phyloP scores from a whole-genome alignment of 2,888 invertebrate genomes.

The Leptopilina myrica region DNA sequence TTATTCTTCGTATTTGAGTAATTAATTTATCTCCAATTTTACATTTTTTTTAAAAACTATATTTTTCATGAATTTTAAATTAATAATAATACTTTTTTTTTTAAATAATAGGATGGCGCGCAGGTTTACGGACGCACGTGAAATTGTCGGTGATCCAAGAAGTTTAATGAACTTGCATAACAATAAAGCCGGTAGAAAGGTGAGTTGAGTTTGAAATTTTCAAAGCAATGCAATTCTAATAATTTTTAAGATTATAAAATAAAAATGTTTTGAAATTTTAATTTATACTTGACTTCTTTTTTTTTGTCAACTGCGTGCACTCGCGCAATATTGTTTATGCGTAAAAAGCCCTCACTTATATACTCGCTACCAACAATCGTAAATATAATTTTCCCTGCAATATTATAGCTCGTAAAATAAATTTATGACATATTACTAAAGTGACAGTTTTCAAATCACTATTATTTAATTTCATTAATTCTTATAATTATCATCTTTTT shows the following conservation, averaged over 20 bases:
- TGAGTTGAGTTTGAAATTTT: conserved; percentile 74
- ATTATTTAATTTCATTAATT: neutral
- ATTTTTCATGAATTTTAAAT: neutral
- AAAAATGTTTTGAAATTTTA: too few relatives aligned
- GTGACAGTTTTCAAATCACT: conserved; percentile 23
- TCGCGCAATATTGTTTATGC: neutral
- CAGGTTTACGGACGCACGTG: conserved; percentile 93
- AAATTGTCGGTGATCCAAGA: conserved; percentile 91
- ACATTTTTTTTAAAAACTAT: too few relatives aligned
- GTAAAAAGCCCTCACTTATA: neutral
- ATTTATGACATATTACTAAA: conserved; percentile 35
- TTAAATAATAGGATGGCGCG: conserved; percentile 84
- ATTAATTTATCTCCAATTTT: too few relatives aligned
- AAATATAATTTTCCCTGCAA: conserved; percentile 27
- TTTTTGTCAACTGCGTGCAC: conserved; percentile 9
- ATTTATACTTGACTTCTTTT: neutral
- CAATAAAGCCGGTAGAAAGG: conserved; percentile 97
- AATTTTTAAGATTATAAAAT: too few relatives aligned
- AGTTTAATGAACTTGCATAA: conserved; percentile 98
- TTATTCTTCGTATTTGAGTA: too few relatives aligned
- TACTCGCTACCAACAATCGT: conserved; percentile 13
- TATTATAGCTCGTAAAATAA: conserved; percentile 22
- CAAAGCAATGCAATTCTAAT: too few relatives aligned
- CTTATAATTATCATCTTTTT: neutral
- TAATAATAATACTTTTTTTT: conserved; percentile 32